Evolutionary conservation across 2,113 vertebrate genomes (phyloP).

Genomic region (Heterochromis multidens): DNA sequence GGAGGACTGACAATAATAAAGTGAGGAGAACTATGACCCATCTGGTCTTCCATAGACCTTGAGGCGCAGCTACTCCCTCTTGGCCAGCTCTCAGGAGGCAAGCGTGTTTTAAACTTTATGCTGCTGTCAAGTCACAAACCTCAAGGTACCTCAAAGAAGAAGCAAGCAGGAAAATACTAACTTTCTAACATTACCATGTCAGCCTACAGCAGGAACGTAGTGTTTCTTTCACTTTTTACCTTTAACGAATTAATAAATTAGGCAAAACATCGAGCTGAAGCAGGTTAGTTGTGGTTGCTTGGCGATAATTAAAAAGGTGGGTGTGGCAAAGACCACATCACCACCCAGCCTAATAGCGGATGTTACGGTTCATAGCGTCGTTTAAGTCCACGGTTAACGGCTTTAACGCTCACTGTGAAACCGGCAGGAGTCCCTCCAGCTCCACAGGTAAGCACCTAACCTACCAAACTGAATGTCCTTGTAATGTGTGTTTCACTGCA

Average conservation of each 20-base stretch:
- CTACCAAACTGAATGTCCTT: too few species aligned
- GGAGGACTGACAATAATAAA: neutral
- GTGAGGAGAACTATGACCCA: neutral
- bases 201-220: neutral
- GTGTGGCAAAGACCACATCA: neutral
- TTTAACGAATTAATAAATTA: neutral
- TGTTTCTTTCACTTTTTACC: neutral
- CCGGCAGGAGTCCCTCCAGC: neutral
- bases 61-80: neutral
- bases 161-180: neutral
- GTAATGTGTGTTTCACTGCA: neutral
- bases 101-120: neutral
- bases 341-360: neutral
- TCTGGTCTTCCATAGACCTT: neutral
- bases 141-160: neutral
- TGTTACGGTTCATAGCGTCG: neutral
- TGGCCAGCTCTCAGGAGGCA: neutral
- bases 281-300: neutral
- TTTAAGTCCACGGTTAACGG: neutral
- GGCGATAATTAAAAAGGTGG: neutral
- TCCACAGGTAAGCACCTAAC: neutral
- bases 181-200: neutral
- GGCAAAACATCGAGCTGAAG: neutral
- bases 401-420: neutral
- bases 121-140: neutral